Percentiles rank a stretch among this genome's conserved stretches.
Evolutionary conservation across 2,113 vertebrate species (phyloP).

Genomic region (Riparia riparia): DNA sequence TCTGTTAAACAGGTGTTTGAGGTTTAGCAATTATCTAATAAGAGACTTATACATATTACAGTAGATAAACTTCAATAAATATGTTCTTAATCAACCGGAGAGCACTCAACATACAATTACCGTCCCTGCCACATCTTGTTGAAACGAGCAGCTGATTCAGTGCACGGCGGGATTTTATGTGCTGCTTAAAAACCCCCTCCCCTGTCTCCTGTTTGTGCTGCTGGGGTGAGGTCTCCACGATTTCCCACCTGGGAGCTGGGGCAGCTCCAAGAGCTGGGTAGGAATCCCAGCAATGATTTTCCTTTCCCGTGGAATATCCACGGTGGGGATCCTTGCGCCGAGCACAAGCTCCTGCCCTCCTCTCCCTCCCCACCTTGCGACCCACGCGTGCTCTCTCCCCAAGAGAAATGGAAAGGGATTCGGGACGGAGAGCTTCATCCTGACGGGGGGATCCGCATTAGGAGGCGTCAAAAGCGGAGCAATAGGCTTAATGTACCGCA

Average conservation of each 20-base stretch:
- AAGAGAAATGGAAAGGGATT: not conserved
- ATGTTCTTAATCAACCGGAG: slow-evolving; percentile 70
- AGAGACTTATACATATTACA: slow-evolving; percentile 73
- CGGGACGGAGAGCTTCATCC: not conserved
- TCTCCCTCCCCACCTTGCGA: not conserved
- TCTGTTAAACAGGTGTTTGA: slow-evolving; percentile 72
- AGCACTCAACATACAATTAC: slow-evolving; percentile 71
- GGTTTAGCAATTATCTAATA: slow-evolving; percentile 73
- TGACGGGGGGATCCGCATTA: not conserved
- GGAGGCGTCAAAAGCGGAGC: not conserved
- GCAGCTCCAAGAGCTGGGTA: not conserved
- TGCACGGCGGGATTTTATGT: not conserved
- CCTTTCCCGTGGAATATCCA: accelerated
- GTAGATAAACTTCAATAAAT: slow-evolving; percentile 74
- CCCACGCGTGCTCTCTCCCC: accelerated
- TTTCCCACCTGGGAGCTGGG: not conserved
- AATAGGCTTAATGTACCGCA: accelerated
- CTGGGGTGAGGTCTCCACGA: accelerated
- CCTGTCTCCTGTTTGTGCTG: not conserved
- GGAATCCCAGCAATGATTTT: not conserved
- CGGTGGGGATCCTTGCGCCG: accelerated
- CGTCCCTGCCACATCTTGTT: slow-evolving; percentile 46
- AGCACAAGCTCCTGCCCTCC: not conserved
- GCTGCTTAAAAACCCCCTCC: not conserved
- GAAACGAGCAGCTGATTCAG: slow-evolving; percentile 40